Evolutionary conservation across 2,888 invertebrate species (phyloP), one percentile per base, ranked within the genome.

Genomic region (Hololepta plana): DNA sequence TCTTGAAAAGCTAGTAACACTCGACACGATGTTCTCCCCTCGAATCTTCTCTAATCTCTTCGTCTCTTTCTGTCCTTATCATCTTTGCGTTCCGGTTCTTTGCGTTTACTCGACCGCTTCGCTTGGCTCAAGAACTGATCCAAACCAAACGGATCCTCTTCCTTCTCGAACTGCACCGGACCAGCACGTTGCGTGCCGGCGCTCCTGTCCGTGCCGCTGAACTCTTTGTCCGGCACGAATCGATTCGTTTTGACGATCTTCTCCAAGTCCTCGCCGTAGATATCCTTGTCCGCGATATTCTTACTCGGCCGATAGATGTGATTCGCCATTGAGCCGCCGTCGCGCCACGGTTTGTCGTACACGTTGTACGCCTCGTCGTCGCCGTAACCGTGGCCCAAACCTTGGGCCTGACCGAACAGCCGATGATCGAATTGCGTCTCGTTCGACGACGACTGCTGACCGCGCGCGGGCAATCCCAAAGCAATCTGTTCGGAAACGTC

Each of bases 401-500:
- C 87, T 10, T 30, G 31, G 8, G 30, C 27, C 26, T 35, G 90
- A 43, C 96, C 96, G 52, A 98, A 96, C 8, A 98, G 60, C 15
- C 98, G 60, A 49, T 93, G 90, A 57, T 99, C 98, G 51, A 93
- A 99, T 49, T 84, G 73, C 0, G 73, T 70, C 44, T 91, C 93
- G 0, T 73, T 75, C 4, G 66, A 68, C 5, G 61, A 53, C 4
- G 66, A 68, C 5, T 61, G 53, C 6, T 63, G 53, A 3, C 68
- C 67, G 46, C 82, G 79, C 0, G 90, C 79, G 0, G 96, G 96
- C 58, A 96, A 57, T 0, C 96, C 96, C 8, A 98, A 64, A 0
- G 98, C 98, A 38, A 98, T 96, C 60, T 96, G 91, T 49, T 99
- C 98, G 5, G 91, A 93, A 31, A 98, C 91, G 46, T 98, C 98